Evolutionary conservation across 2,888 invertebrate species (phyloP).

Genomic region (Watsonalla binaria): DNA sequence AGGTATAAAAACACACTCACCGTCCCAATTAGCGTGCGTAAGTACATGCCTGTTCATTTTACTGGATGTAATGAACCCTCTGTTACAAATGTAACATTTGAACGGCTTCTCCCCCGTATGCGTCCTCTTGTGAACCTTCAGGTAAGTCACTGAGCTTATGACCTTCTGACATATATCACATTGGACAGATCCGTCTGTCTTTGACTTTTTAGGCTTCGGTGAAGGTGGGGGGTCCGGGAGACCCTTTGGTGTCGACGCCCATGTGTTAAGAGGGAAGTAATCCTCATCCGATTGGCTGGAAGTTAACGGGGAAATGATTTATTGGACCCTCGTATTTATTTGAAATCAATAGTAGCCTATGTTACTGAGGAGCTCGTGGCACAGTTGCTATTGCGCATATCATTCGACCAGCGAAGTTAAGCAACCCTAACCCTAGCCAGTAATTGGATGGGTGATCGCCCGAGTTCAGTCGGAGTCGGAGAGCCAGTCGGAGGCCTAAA

Average conservation of each 20-base stretch:
- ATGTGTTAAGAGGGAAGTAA: slow-evolving; percentile 64
- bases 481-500: no score
- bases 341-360: no score
- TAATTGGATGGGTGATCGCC: no score
- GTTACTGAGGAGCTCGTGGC: no score
- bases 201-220: slow-evolving; percentile 8
- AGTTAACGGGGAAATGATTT: slow-evolving; percentile 12
- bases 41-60: slow-evolving; percentile 66
- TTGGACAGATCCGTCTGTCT: slow-evolving; percentile 16
- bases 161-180: slow-evolving; percentile 52
- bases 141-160: slow-evolving; percentile 51
- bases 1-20: slow-evolving; percentile 16
- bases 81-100: slow-evolving; percentile 51
- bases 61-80: slow-evolving; percentile 62
- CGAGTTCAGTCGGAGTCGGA: no score
- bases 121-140: slow-evolving; percentile 59
- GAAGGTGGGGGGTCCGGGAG: slow-evolving; percentile 11
- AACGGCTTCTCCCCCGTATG: slow-evolving; percentile 65
- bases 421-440: no score
- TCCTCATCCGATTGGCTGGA: slow-evolving; percentile 53
- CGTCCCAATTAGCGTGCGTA: slow-evolving; percentile 46
- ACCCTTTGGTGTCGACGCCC: slow-evolving; percentile 40
- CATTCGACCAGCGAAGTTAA: no score
- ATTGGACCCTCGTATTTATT: no score
- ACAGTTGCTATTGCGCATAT: no score